Conservation (phyloP, 2,888 invertebrate species). For the Magallana nippona region DNA sequence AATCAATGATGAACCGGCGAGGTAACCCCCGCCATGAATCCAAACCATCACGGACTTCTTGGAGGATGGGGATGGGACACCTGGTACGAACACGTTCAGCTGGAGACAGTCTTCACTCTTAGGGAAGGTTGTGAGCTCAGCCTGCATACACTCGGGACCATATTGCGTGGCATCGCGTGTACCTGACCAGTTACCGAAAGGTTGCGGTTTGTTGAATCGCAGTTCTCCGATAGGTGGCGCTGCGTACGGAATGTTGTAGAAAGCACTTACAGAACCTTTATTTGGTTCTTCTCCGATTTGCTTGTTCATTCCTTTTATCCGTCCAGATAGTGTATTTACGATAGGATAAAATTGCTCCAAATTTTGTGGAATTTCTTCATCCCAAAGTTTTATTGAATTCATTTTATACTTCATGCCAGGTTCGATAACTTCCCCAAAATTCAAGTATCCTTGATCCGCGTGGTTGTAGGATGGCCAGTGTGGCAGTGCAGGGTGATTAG, state of each 20-base stretch:
- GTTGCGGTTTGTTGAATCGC: conserved; percentile 45
- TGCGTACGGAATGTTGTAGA: conserved; percentile 47
- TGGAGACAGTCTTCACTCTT: conserved; percentile 46
- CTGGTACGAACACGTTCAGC: conserved; percentile 51
- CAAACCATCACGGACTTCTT: conserved; percentile 52
- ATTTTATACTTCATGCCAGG: neutral
- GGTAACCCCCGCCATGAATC: conserved; percentile 52
- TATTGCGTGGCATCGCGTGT: conserved; percentile 42
- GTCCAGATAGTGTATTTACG: too few species aligned
- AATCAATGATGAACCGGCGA: conserved; percentile 29
- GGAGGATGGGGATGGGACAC: neutral
- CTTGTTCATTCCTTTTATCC: too few species aligned
- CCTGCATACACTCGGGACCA: conserved; percentile 48
- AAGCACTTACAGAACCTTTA: too few species aligned
- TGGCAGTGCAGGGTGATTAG: neutral
- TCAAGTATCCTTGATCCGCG: neutral
- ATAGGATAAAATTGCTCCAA: neutral
- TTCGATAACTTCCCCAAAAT: neutral
- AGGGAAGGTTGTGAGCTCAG: neutral
- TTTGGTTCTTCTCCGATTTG: too few species aligned
- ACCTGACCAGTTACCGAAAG: conserved; percentile 26
- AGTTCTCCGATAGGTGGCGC: conserved; percentile 47
- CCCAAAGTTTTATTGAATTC: neutral
- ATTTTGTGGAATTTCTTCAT: neutral
- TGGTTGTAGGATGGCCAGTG: neutral